Conservation (phyloP, 2,113 vertebrate genomes). For the Columba janthina region DNA sequence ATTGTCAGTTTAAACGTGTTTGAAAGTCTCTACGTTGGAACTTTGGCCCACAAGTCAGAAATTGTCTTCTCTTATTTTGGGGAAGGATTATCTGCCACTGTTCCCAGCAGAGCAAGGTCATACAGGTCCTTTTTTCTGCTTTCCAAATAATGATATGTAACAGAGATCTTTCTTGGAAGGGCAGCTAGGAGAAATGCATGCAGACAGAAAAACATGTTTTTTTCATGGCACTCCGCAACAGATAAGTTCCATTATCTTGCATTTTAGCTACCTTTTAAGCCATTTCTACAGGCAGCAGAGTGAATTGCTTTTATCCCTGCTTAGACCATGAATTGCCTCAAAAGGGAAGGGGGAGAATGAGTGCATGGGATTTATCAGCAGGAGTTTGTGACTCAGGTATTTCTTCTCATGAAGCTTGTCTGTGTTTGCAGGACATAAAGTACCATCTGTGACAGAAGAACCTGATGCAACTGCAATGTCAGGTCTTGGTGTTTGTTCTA, state of each 20-base stretch:
- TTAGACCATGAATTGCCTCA: neutral
- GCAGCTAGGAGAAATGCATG: neutral
- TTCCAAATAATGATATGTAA: neutral
- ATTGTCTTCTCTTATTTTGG: neutral
- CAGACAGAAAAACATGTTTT: constrained; percentile 34
- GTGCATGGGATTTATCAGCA: neutral
- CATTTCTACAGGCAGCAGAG: neutral
- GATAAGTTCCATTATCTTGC: neutral
- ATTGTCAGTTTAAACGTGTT: neutral
- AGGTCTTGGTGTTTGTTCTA: neutral
- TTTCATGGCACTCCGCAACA: constrained; percentile 30
- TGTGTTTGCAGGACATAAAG: neutral
- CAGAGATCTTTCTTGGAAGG: neutral
- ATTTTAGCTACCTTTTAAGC: constrained; percentile 17
- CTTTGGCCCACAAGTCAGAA: neutral
- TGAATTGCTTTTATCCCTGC: neutral
- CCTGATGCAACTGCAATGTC: neutral
- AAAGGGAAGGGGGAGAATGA: neutral
- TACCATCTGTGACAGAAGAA: neutral
- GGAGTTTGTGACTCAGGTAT: neutral
- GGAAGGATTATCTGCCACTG: neutral
- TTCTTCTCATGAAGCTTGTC: neutral
- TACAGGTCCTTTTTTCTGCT: neutral
- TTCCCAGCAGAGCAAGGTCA: neutral
- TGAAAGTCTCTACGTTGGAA: neutral